phyloP scores from a whole-genome alignment of 37 sponge, comb jelly and placozoan genomes.

The Hexactinellida sp. region DNA sequence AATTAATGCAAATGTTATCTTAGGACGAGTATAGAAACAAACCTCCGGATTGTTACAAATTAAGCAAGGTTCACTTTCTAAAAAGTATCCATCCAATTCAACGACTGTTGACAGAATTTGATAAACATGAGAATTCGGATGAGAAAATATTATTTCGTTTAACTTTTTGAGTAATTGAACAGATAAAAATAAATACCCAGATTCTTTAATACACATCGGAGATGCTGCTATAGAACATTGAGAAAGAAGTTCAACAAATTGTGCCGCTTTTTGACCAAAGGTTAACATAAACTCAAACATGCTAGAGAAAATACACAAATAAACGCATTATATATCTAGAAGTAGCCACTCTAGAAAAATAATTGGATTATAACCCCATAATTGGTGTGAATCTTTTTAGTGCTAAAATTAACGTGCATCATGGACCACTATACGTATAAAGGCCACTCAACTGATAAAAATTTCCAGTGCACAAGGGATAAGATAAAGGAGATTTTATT shows the following conservation, averaged over 20 bases:
- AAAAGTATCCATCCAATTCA: constrained; percentile 82
- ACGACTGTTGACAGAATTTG: constrained; percentile 48
- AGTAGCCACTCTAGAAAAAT: no score
- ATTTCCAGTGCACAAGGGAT: no score
- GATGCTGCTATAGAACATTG: neutral
- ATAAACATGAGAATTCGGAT: constrained; percentile 78
- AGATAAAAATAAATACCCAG: neutral
- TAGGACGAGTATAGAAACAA: no score
- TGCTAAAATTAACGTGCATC: no score
- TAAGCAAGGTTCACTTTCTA: constrained; percentile 87
- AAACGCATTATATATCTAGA: no score
- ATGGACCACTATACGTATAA: no score
- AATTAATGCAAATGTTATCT: no score
- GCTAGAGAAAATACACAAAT: neutral
- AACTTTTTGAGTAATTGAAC: constrained; percentile 38
- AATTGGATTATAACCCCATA: no score
- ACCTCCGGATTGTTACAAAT: constrained; percentile 88
- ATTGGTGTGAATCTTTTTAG: no score
- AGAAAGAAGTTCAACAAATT: constrained; percentile 76
- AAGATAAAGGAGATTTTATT: no score
- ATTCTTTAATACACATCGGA: neutral
- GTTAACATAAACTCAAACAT: constrained; percentile 24
- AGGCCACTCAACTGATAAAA: no score
- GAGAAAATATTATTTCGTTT: constrained; percentile 42
- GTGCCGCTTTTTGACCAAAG: constrained; percentile 63